Evolutionary conservation across 2,888 invertebrate species (phyloP).

Genomic region (Heliothis peltigera): DNA sequence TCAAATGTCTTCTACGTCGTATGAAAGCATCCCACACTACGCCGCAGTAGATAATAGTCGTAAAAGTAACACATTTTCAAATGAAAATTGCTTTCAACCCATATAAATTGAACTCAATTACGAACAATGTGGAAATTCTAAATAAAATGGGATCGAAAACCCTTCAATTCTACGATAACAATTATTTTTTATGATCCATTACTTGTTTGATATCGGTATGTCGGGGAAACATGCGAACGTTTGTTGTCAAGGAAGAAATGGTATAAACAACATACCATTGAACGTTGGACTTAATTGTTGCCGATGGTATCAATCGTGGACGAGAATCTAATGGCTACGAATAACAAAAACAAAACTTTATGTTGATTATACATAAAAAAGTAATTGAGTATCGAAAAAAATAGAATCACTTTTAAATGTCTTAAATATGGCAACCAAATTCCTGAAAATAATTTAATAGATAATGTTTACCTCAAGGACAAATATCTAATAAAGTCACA

Average conservation of each 20-base stretch:
- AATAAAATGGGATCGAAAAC: slow-evolving; percentile 53
- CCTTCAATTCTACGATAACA: slow-evolving; percentile 60
- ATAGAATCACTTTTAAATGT: too few relatives aligned
- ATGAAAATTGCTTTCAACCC: slow-evolving; percentile 22
- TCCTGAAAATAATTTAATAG: too few relatives aligned
- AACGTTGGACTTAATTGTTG: background rate
- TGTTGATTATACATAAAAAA: too few relatives aligned
- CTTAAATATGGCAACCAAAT: too few relatives aligned
- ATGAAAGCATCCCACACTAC: slow-evolving; percentile 15
- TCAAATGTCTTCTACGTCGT: slow-evolving; percentile 3
- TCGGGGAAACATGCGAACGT: slow-evolving; percentile 25
- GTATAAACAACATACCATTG: background rate
- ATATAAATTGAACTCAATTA: slow-evolving; percentile 59
- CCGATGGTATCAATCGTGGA: background rate
- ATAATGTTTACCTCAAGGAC: too few relatives aligned
- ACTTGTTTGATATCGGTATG: slow-evolving; percentile 37
- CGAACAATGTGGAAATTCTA: slow-evolving; percentile 57
- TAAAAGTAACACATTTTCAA: slow-evolving; percentile 28
- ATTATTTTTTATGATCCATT: slow-evolving; percentile 67
- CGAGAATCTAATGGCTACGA: background rate
- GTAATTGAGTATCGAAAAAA: too few relatives aligned
- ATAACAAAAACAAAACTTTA: too few relatives aligned
- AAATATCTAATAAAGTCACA: background rate
- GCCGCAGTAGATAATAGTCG: slow-evolving; percentile 4
- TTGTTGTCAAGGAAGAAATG: slow-evolving; percentile 19